A percentile compares a stretch with the other conserved stretches of the same genome.
These are phyloP conservation scores for Amphiprion ocellaris DNA, from an alignment of 2,113 vertebrate species.

Conservation along the genomic window DNA sequence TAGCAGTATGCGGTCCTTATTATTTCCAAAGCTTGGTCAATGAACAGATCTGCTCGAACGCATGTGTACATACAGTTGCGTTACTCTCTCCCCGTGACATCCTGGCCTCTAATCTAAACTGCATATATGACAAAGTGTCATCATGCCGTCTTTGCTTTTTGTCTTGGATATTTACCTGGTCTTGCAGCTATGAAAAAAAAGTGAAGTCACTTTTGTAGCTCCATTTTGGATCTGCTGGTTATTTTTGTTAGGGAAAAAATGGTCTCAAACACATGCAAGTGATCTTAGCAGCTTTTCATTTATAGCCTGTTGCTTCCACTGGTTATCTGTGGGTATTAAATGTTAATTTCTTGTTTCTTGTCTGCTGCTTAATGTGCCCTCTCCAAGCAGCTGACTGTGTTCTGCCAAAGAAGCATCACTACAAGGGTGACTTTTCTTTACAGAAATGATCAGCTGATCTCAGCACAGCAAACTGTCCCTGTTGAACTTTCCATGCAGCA, in stretches of 20 bases:
- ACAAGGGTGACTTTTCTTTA: not conserved
- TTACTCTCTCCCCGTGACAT: not conserved
- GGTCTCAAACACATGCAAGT: not conserved
- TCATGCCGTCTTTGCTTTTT: constrained; percentile 27
- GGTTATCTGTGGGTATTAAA: not conserved
- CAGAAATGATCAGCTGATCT: not conserved
- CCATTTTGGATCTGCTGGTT: not conserved
- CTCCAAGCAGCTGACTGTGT: not conserved
- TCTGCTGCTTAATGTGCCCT: not conserved
- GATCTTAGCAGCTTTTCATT: not conserved
- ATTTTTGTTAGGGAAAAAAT: too few species aligned
- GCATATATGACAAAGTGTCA: constrained; percentile 26
- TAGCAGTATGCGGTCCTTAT: not conserved
- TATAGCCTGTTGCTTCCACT: too few species aligned
- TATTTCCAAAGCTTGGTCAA: not conserved
- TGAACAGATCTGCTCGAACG: constrained; percentile 11
- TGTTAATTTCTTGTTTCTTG: not conserved
- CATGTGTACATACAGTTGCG: not conserved
- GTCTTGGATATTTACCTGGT: constrained; percentile 39
- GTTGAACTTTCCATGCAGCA: not conserved
- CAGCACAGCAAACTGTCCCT: not conserved
- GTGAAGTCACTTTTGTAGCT: not conserved
- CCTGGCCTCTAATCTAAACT: constrained; percentile 21
- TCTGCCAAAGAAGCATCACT: not conserved
- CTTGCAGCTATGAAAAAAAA: not conserved